These are phyloP conservation scores for Sebastiscus albofasciatus DNA, from an alignment of 2,797 vertebrate species.

Conservation along the genomic window DNA sequence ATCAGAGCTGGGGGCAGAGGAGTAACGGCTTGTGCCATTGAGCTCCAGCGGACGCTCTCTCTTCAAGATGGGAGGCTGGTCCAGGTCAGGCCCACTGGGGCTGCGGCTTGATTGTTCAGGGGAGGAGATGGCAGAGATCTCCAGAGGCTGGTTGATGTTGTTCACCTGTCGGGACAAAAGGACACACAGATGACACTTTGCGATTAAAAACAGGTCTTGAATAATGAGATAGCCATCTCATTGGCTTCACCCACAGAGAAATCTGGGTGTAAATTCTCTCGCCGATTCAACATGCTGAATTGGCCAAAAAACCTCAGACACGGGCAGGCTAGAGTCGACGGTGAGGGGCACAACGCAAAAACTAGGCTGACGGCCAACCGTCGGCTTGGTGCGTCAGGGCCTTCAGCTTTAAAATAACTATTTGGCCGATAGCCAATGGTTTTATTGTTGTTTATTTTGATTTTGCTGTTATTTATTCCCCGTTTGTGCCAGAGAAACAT, in stretches of 20 bases:
- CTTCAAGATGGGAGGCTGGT: slow-evolving; percentile 95
- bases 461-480: too few relatives aligned
- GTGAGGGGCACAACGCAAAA: too few relatives aligned
- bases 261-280: background rate
- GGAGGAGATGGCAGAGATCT: slow-evolving; percentile 99
- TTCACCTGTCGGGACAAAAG: slow-evolving; percentile 85
- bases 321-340: too few relatives aligned
- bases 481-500: too few relatives aligned
- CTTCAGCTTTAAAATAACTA: too few relatives aligned
- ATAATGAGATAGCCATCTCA: background rate
- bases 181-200: background rate
- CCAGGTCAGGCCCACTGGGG: slow-evolving; percentile 89
- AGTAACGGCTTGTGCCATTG: slow-evolving; percentile 79
- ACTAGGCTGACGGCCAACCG: too few relatives aligned
- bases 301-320: too few relatives aligned
- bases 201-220: background rate
- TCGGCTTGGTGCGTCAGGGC: too few relatives aligned
- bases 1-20: slow-evolving; percentile 83
- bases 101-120: slow-evolving; percentile 94
- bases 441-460: too few relatives aligned
- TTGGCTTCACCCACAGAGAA: background rate
- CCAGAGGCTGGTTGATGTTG: slow-evolving; percentile 99
- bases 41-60: slow-evolving; percentile 92
- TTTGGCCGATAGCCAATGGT: too few relatives aligned
- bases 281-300: too few relatives aligned